These are phyloP conservation scores for Malacoraja senta DNA, from an alignment of 2,797 vertebrate species.

Conservation along the genomic window DNA sequence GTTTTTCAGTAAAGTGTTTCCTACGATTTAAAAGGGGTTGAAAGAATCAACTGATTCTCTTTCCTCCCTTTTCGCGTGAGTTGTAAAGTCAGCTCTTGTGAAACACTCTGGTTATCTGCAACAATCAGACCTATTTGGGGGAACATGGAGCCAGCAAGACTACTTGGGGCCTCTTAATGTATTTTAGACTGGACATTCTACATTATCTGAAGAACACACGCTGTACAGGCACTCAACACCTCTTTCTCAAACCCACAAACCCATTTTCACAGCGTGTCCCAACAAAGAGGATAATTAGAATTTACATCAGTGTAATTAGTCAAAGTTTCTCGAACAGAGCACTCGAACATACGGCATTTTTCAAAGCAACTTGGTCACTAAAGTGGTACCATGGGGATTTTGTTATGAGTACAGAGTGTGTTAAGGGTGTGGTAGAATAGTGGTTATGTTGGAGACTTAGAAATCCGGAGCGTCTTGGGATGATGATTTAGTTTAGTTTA, in stretches of 20 bases:
- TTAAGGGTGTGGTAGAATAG: too few species aligned
- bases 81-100: slow-evolving; percentile 6
- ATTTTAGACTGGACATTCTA: background rate
- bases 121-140: slow-evolving; percentile 40
- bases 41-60: slow-evolving; percentile 24
- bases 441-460: too few species aligned
- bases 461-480: too few species aligned
- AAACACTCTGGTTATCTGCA: slow-evolving; percentile 39
- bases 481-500: too few species aligned
- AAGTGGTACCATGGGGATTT: background rate
- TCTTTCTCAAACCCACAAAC: slow-evolving; percentile 41
- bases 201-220: slow-evolving; percentile 49
- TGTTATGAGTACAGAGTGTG: background rate
- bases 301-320: slow-evolving; percentile 4
- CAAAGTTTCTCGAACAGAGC: background rate
- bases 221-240: slow-evolving; percentile 46
- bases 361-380: background rate
- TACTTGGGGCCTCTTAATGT: slow-evolving; percentile 31
- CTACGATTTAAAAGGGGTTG: slow-evolving; percentile 36
- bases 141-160: slow-evolving; percentile 39
- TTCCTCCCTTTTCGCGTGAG: slow-evolving; percentile 20
- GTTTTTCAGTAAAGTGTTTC: slow-evolving; percentile 32
- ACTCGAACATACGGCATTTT: background rate
- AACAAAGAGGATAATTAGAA: slow-evolving; percentile 6
- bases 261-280: background rate